Base-by-base conservation (phyloP, 2,888 invertebrate species). In the Agonopterix heracliana region DNA sequence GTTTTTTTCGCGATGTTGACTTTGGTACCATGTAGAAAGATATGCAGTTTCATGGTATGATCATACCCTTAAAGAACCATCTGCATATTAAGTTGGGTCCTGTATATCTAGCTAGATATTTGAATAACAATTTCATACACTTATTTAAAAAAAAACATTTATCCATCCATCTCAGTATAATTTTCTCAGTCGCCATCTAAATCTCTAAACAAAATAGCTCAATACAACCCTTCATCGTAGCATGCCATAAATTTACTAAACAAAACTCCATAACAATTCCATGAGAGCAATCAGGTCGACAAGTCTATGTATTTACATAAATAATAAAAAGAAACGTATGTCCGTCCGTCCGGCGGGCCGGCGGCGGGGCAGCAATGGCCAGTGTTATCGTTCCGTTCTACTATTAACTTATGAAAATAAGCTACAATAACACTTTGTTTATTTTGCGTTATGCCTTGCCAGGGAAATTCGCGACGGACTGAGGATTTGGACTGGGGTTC, bases 401-500 rank as follows among this genome's bases (percentile, higher is more conserved):
- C 86, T 86, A 85, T 87, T 86, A 87, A 86, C 84, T 85, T 87
- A 87, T 85, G 84, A 87, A 86, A 87, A 87, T 86, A 87, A 85
- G 84, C 79, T 84, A 79, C 84, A 85, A 85, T 86, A 87, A 86
- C 83, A 85, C 78, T 78, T 81, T 86, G 84, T 86, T 86, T 86
- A 83, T 85, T 83, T 76, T 83, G 72, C 80, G 83, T 81, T 81
- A 80, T 81, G 75, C 74, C 73, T 79, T 78, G 73, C 75, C 72
- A 72, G 77, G 77, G 70, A 78, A 77, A 81, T 82, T 78, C 71
- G 81, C 67, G 70, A 78, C 67, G 76, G 79, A 68, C 71, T 62
- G 67, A 78, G 68, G 67, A 78, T 65, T 70, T 61, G 54, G 51
- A n/a, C 57, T 26, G 26, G 26, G 49, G 50, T 54, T 66, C 59